Percentiles rank a stretch among this genome's conserved stretches.
These are phyloP conservation scores for Cryptoleucopteryx plumbea DNA, from an alignment of 2,113 vertebrate species.

Conservation along the genomic window DNA sequence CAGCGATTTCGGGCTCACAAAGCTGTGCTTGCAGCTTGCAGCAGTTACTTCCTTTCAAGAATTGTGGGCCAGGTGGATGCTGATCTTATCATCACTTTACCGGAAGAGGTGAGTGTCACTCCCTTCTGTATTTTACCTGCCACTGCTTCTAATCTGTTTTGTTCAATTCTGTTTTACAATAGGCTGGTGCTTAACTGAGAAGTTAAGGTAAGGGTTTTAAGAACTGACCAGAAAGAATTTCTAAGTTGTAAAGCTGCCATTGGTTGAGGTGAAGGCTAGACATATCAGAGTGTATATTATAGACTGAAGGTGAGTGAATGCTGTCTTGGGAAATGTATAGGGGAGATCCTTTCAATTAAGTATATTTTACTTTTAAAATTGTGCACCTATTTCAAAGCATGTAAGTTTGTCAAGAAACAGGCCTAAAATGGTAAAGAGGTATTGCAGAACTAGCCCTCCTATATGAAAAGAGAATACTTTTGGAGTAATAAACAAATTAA, in stretches of 20 bases:
- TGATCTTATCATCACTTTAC: constrained; percentile 83
- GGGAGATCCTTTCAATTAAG: not conserved
- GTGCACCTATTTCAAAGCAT: not conserved
- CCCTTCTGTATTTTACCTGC: not conserved
- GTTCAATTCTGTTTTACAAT: not conserved
- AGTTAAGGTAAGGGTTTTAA: not conserved
- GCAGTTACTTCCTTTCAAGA: constrained; percentile 85
- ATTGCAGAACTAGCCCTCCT: not conserved
- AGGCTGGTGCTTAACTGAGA: not conserved
- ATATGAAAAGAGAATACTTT: not conserved
- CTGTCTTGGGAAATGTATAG: not conserved
- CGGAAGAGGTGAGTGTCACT: constrained; percentile 81
- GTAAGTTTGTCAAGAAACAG: not conserved
- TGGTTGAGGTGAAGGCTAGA: not conserved
- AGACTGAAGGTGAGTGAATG: not conserved
- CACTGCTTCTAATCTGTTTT: not conserved
- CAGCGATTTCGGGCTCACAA: constrained; percentile 86
- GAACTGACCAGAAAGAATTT: not conserved
- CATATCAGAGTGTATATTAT: not conserved
- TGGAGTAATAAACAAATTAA: not conserved
- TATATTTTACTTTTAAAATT: not conserved
- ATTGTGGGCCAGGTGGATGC: constrained; percentile 69
- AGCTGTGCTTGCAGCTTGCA: constrained; percentile 90
- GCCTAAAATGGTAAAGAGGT: not conserved
- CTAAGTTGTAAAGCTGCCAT: not conserved